These are phyloP conservation scores for Idaea straminata DNA, from an alignment of 2,888 invertebrate species.

Conservation along the genomic window DNA sequence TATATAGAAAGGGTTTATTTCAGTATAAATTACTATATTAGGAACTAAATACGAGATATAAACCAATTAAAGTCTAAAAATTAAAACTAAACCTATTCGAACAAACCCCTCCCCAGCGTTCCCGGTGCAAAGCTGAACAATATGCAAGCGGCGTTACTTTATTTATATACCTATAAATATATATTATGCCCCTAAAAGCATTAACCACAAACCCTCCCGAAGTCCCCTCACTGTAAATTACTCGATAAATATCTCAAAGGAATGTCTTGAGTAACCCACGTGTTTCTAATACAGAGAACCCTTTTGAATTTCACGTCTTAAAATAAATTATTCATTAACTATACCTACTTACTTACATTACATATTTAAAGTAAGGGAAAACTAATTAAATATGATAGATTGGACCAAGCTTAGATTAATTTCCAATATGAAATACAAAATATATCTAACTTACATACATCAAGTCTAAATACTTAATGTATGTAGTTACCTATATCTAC, in stretches of 20 bases:
- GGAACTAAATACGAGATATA: too few species aligned
- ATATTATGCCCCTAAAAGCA: background rate
- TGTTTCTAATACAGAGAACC: background rate
- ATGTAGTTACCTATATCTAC: too few species aligned
- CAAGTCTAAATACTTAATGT: too few species aligned
- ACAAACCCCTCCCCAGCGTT: too few species aligned
- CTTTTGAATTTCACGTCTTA: background rate
- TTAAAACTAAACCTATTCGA: too few species aligned
- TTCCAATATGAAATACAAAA: background rate
- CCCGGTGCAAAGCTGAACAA: too few species aligned
- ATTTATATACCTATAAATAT: background rate
- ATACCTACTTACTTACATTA: too few species aligned
- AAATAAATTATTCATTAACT: background rate
- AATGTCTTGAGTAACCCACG: conserved; percentile 1
- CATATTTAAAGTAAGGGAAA: background rate
- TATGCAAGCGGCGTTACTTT: too few species aligned
- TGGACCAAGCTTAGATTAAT: background rate
- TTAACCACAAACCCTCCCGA: conserved; percentile 4
- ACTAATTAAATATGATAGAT: background rate
- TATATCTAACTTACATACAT: too few species aligned
- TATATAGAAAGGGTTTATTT: too few species aligned
- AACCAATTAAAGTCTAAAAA: too few species aligned
- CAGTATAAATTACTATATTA: too few species aligned
- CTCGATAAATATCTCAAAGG: background rate
- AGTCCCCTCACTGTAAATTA: background rate